phyloP scores from a whole-genome alignment of 2,888 invertebrate genomes.

The Protodeltote pygarga region DNA sequence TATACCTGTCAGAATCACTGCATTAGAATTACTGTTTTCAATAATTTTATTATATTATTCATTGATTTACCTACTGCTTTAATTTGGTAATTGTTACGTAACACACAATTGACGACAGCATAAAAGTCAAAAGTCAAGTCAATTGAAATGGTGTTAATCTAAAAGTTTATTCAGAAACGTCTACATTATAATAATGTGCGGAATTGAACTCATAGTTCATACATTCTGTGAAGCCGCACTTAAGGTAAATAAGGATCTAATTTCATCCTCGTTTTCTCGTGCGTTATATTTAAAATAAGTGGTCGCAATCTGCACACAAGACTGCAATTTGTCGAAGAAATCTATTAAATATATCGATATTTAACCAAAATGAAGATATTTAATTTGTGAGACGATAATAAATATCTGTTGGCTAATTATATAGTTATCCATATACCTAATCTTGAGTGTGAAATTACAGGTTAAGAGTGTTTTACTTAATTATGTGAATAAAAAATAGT shows the following conservation, averaged over 20 bases:
- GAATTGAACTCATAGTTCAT: neutral
- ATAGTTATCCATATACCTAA: too few species aligned
- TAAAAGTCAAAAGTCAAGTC: slow-evolving; percentile 21
- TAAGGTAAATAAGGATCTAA: neutral
- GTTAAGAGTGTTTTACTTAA: too few species aligned
- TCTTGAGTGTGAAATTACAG: too few species aligned
- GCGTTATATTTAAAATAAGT: neutral
- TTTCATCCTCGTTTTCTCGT: neutral
- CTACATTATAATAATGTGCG: neutral
- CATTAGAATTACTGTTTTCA: neutral
- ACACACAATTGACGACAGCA: neutral
- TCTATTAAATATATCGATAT: too few species aligned
- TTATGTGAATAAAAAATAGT: too few species aligned
- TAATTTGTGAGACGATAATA: too few species aligned
- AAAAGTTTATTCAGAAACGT: slow-evolving; percentile 5
- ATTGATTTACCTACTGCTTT: neutral
- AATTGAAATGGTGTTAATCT: slow-evolving; percentile 12
- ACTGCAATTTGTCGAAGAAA: too few species aligned
- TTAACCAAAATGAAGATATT: too few species aligned
- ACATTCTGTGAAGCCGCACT: neutral
- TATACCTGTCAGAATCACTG: too few species aligned
- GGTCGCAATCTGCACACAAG: too few species aligned
- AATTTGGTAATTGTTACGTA: slow-evolving; percentile 1
- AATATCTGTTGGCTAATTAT: too few species aligned
- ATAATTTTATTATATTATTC: neutral